Conservation (phyloP, 2,113 vertebrate genomes). For the Cavia porcellus region DNA sequence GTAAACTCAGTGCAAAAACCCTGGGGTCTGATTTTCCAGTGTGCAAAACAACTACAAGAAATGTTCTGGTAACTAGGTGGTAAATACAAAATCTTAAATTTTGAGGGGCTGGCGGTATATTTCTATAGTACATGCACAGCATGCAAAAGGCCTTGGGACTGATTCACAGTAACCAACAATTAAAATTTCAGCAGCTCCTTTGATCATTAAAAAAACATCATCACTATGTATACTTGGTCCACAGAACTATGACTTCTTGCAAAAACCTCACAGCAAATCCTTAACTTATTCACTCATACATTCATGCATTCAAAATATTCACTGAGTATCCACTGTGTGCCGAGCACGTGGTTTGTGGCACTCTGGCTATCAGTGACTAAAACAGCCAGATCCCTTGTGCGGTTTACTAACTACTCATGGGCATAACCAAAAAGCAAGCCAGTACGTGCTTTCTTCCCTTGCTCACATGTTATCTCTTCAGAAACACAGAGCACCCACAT, state of each 20-base stretch:
- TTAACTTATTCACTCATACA: background rate
- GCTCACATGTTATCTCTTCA: background rate
- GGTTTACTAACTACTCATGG: background rate
- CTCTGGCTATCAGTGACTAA: background rate
- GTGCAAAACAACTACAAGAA: background rate
- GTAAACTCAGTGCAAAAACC: background rate
- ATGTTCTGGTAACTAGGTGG: background rate
- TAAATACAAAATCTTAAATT: slow-evolving; percentile 26
- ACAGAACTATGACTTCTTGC: background rate
- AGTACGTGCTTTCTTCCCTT: background rate
- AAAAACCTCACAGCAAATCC: slow-evolving; percentile 35
- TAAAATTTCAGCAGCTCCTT: slow-evolving; percentile 3
- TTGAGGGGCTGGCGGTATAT: background rate
- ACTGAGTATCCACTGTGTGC: background rate
- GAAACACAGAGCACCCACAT: background rate
- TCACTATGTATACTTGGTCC: background rate
- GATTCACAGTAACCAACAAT: background rate
- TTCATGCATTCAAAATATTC: background rate
- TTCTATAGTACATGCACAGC: background rate
- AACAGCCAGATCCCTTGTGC: background rate
- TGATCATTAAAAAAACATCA: background rate
- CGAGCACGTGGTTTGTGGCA: background rate
- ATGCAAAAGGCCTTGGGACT: background rate
- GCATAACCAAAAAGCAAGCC: background rate
- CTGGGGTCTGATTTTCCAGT: background rate